Percentiles rank a stretch among this genome's conserved stretches.
Conservation (phyloP, 64 coral and sea anemone species). For the Trachythela sp. region DNA sequence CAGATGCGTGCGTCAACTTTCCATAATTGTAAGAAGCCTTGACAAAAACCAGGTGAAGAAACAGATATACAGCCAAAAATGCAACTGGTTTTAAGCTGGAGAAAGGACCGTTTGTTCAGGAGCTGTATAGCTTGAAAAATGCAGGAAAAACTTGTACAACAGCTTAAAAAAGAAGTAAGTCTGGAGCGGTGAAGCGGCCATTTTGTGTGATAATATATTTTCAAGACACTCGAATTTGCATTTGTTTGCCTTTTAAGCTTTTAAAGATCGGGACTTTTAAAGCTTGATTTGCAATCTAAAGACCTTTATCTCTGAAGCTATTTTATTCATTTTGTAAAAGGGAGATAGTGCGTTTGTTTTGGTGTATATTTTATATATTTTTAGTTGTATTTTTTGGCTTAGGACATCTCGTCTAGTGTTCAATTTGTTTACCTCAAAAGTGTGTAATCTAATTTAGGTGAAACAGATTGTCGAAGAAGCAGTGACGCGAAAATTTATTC, state of each 20-base stretch:
- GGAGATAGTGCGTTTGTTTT: neutral
- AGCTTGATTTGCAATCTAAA: too few species aligned
- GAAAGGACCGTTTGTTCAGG: neutral
- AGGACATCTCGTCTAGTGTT: neutral
- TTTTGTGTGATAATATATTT: neutral
- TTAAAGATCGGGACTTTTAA: neutral
- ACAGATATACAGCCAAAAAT: neutral
- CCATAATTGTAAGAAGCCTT: neutral
- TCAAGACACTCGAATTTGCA: neutral
- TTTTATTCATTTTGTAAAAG: neutral
- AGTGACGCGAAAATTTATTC: slow-evolving; percentile 94
- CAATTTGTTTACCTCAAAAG: neutral
- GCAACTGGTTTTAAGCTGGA: neutral
- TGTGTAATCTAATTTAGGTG: slow-evolving; percentile 53
- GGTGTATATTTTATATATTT: neutral
- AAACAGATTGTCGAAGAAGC: slow-evolving; percentile 99
- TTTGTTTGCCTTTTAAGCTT: slow-evolving; percentile 10
- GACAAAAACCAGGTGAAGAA: neutral
- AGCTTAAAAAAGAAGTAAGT: neutral
- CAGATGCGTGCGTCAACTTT: neutral
- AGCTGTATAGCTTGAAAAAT: neutral
- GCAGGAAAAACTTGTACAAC: neutral
- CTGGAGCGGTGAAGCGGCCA: neutral
- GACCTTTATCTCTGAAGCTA: too few species aligned
- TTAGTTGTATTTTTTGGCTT: neutral